Evolutionary conservation across 2,888 invertebrate species (phyloP).

Genomic region (Campoplex capitator): DNA sequence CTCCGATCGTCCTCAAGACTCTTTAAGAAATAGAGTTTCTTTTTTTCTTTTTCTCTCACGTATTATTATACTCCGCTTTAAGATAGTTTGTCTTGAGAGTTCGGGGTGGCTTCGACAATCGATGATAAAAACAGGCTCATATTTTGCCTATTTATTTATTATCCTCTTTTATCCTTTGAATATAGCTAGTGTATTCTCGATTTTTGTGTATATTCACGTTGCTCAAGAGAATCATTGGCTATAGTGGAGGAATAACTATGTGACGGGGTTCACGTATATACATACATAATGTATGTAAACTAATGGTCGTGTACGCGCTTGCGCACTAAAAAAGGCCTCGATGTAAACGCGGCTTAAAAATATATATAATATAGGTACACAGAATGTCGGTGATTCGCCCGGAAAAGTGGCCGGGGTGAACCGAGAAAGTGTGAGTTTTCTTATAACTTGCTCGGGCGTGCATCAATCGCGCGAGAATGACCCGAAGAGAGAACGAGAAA

Average conservation of each 20-base stretch:
- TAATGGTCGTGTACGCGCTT: background rate
- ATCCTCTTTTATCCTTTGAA: background rate
- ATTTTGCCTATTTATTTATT: background rate
- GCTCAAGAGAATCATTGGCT: background rate
- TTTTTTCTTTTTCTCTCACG: background rate
- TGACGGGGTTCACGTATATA: constrained; percentile 8
- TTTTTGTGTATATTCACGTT: constrained; percentile 12
- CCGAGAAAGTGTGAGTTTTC: constrained; percentile 58
- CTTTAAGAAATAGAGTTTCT: background rate
- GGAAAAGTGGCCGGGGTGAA: constrained; percentile 65
- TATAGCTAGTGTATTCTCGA: background rate
- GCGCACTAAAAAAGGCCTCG: constrained; percentile 7
- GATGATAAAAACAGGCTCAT: background rate
- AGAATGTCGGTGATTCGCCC: constrained; percentile 34
- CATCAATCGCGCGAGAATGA: constrained; percentile 66
- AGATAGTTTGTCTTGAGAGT: background rate
- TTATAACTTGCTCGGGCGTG: constrained; percentile 60
- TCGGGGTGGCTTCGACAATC: constrained; percentile 8
- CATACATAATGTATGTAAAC: background rate
- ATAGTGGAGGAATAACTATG: constrained; percentile 17
- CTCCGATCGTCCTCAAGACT: background rate
- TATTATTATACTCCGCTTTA: background rate
- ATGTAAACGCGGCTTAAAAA: constrained; percentile 29
- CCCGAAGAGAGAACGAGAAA: constrained; percentile 57
- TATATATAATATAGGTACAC: constrained; percentile 5